Evolutionary conservation across 2,888 invertebrate genomes (phyloP).

Genomic region (Aspidiotus destructor): DNA sequence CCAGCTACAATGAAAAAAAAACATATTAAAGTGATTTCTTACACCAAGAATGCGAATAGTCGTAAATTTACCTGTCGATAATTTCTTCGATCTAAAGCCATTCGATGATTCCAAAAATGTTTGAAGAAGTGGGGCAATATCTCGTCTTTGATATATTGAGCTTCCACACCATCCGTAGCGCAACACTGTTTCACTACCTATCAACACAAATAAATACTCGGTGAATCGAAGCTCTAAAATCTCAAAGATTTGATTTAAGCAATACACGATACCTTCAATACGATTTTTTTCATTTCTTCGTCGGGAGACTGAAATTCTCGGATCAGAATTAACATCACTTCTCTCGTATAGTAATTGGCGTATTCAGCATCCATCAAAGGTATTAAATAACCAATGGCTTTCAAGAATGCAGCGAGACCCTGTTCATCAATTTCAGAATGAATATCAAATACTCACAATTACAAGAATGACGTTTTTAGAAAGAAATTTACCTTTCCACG

Average conservation of each 20-base stretch:
- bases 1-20: constrained; percentile 50
- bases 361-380: constrained; percentile 99
- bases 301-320: constrained; percentile 99
- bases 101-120: constrained; percentile 99
- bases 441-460: not conserved
- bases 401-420: constrained; percentile 96
- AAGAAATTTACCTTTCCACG: constrained; percentile 49
- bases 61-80: constrained; percentile 62
- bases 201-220: constrained; percentile 23
- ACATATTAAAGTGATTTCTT: not conserved
- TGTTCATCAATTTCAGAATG: constrained; percentile 44
- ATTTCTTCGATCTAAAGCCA: constrained; percentile 96
- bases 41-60: not conserved
- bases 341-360: constrained; percentile 97
- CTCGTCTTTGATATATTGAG: constrained; percentile 98
- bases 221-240: not conserved
- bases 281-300: constrained; percentile 99
- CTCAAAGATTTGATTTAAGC: not conserved
- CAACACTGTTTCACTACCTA: constrained; percentile 99
- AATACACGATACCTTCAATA: constrained; percentile 67
- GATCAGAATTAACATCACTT: constrained; percentile 97
- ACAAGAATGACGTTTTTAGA: not conserved
- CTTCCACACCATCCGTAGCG: constrained; percentile 98
- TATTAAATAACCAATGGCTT: constrained; percentile 98
- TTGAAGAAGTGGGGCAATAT: constrained; percentile 97